Evolutionary conservation across 1,140 invertebrate species (phyloP), one percentile per base, ranked within the genome.

Genomic region (Drosophila truncata): DNA sequence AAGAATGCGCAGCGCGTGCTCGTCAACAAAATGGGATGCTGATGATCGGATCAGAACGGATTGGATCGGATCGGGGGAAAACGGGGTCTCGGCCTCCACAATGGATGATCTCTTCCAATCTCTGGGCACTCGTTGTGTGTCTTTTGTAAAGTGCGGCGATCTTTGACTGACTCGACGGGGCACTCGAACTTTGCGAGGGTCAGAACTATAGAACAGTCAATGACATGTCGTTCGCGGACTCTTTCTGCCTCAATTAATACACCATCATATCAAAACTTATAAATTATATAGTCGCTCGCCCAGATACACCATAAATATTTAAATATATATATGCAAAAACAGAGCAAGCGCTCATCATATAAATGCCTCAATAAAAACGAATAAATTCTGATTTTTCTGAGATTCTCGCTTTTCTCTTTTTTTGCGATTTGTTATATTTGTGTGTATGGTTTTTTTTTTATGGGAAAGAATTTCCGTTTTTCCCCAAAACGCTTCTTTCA

Each of bases 171-270:
- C 31, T 37, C 50, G 49, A 23, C 77, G 65, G 42, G 69, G 69
- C 69, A 84, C 63, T 84, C 84, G 84, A 88, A 88, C 84, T 88
- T 90, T 84, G 77, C 73, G 84, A 88, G 84, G 84, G 84, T 88
- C 84, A 88, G 74, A 88, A 88, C 84, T 90, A 88, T 88, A 81
- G 78, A 78, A 44, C 84, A 90, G 84, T 88, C 84, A 88, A 88
- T 88, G 85, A 80, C 84, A 88, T 82, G 61, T 66, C 62, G 47
- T 59, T 39, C 46, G 74, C 61, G 42, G 31, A 18, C 33, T 23
- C 55, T 9, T 33, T 61, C 75, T 57, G 69, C 39, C 69, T 78
- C 78, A 86, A 86, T 86, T 86, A 86, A 86, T 79, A 59, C 52
- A 76, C 82, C 66, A 86, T 79, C 66, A 86, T 76, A 70, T 65